Evolutionary conservation across 2,888 invertebrate genomes (phyloP), one percentile per base, ranked within the genome.

Genomic region (Uropetala carovei): DNA sequence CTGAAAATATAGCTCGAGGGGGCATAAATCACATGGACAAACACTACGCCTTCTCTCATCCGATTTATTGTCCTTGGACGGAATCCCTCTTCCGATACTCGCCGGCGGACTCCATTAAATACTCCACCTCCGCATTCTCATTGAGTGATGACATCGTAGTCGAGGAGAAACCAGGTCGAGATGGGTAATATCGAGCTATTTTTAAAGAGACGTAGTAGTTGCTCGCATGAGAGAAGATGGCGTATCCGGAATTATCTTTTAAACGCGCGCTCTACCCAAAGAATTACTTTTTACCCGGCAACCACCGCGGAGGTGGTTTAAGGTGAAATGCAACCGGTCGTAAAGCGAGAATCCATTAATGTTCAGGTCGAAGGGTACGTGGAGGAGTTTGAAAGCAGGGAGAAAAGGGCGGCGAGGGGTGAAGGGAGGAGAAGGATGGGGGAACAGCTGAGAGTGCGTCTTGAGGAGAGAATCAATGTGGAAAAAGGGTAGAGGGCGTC

Each of bases 1-100:
- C 75, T 27, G 22, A 13, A 75, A 75, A 75, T 75, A 75, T 75
- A 22, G n/a, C 75, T 75, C 75, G 22, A 75, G 75, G 75, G 75
- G 13, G 75, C 75, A 75, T 75, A 75, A 75, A 75, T 75, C 75
- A 75, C 22, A 13, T 27, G 27, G 27, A 75, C 75, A 75, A 75
- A 75, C 75, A 68, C 22, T 18, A 68, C 68, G 68, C 68, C 68
- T 22, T n/a, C 22, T 68, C n/a, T 22, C 68, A 75, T 75, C 75
- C 22, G 75, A 75, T 75, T 75, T 75, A 75, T 75, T 75, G 75
- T 27, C 75, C 75, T 75, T 75, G 75, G 75, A 75, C 27, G 22
- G 68, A 68, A 68, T 68, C 68, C 68, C 68, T 68, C n/a, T 68
- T 22, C 68, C 18, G 68, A 68, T 68, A 18, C n/a, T 18, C 68